Evolutionary conservation across 2,113 vertebrate species (phyloP).

Genomic region (Sylvilagus bachmani): DNA sequence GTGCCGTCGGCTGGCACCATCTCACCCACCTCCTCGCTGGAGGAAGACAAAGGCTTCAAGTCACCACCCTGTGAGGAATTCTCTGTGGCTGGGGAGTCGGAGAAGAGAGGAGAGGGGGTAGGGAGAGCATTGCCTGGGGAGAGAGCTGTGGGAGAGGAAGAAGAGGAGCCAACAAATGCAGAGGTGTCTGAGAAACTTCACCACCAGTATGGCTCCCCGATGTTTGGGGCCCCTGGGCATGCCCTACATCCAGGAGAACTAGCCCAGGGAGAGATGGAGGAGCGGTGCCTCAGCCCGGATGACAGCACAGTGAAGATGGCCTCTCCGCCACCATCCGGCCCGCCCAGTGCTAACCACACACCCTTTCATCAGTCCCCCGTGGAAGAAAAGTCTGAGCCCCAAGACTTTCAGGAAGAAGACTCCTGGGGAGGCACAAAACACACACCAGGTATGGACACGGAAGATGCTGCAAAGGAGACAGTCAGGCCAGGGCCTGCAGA

Average conservation of each 20-base stretch:
- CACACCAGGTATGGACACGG: slow-evolving; percentile 54
- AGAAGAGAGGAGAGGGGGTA: slow-evolving; percentile 85
- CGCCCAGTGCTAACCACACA: slow-evolving; percentile 96
- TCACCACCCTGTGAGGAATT: slow-evolving; percentile 97
- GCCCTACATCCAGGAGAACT: slow-evolving; percentile 67
- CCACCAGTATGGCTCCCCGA: slow-evolving; percentile 88
- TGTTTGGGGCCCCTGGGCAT: slow-evolving; percentile 84
- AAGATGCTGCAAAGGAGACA: slow-evolving; percentile 15
- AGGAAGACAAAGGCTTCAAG: slow-evolving; percentile 98
- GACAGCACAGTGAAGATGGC: slow-evolving; percentile 98
- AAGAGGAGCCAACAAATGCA: slow-evolving; percentile 90
- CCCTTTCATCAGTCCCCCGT: slow-evolving; percentile 96
- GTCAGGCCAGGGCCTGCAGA: slow-evolving; percentile 24
- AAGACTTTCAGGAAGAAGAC: slow-evolving; percentile 85
- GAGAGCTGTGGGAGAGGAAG: slow-evolving; percentile 86
- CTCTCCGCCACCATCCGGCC: slow-evolving; percentile 95
- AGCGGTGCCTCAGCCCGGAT: slow-evolving; percentile 95
- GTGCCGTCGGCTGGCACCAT: slow-evolving; percentile 98
- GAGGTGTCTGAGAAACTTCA: slow-evolving; percentile 92
- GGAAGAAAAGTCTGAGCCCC: slow-evolving; percentile 92
- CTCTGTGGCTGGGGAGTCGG: slow-evolving; percentile 90
- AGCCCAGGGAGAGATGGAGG: slow-evolving; percentile 90
- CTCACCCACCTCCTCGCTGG: slow-evolving; percentile 97
- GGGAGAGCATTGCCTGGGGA: slow-evolving; percentile 86
- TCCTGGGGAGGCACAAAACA: slow-evolving; percentile 82